phyloP scores from a whole-genome alignment of 1,140 invertebrate genomes.

The Caenorhabditis inopinata region DNA sequence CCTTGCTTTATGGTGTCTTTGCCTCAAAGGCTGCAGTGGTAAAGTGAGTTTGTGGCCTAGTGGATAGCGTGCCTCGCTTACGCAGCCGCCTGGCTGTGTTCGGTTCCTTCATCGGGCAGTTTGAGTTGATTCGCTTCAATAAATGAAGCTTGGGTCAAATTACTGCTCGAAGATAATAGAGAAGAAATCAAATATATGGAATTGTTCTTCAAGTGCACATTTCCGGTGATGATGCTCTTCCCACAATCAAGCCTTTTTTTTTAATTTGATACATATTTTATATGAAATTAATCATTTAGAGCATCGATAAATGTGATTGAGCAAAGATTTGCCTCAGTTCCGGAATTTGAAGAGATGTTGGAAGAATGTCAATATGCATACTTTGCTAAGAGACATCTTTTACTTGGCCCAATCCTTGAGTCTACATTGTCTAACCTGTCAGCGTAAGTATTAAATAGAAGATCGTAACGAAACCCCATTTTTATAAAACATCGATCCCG shows the following conservation, averaged over 20 bases:
- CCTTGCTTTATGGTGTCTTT: constrained; percentile 63
- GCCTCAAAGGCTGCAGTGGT: constrained; percentile 59
- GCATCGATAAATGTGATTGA: constrained; percentile 45
- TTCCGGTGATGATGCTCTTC: neutral
- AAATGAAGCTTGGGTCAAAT: constrained; percentile 9
- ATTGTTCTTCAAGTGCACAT: neutral
- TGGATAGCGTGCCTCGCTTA: neutral
- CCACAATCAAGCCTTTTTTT: neutral
- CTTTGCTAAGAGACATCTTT: constrained; percentile 55
- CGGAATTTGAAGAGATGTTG: constrained; percentile 49
- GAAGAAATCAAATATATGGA: neutral
- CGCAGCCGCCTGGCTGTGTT: no score
- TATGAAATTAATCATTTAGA: constrained; percentile 10
- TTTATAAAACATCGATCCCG: neutral
- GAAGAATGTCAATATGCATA: constrained; percentile 49
- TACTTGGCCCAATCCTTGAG: constrained; percentile 58
- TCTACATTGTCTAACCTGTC: constrained; percentile 55
- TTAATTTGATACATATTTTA: neutral
- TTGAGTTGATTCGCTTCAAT: constrained; percentile 13
- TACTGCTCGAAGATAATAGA: constrained; percentile 13
- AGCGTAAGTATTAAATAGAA: no score
- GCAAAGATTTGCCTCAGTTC: constrained; percentile 37
- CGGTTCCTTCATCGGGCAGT: no score
- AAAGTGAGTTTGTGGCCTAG: constrained; percentile 47
- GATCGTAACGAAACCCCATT: no score